Evolutionary conservation across 2,797 vertebrate genomes (phyloP), one percentile per base, ranked within the genome.

Genomic region (Erithacus rubecula): DNA sequence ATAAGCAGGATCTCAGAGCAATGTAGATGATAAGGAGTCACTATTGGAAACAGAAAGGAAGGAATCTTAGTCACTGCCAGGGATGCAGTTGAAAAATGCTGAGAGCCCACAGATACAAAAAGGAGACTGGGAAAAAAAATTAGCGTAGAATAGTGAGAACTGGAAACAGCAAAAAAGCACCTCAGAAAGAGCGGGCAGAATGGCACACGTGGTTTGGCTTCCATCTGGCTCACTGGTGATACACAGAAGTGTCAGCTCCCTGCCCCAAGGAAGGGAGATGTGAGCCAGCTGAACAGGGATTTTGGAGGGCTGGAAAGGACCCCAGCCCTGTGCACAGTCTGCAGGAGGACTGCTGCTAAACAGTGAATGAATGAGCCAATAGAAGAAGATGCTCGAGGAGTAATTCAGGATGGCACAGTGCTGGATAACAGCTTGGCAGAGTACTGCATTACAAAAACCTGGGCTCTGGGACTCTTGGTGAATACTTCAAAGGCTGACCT

Each of bases 121-220:
- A 67, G n/a, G 34, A 94, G 65, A 77, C 15, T 23, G 26, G 58
- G 56, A 90, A 90, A 87, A 90, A 90, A 84, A 71, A 27, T 5
- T 5, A 14, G 11, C 60, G 89, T 12, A 51, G 56, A 85, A 71
- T 83, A 67, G 16, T 41, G 36, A 46, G 64, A 62, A 90, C n/a
- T 36, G 36, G n/a, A 62, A 82, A 91, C 1, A 2, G 41, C 69
- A 89, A 37, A 63, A 82, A 79, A 60, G 49, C 47, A 87, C 52
- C 67, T 59, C 2, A 3, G 16, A 75, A 82, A 64, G 62, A 44
- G 27, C 0, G 0, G 26, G 67, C 56, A 94, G 60, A 63, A 69
- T 1, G 21, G 67, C 29, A 58, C 6, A 2, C 0, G 0, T 20
- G 59, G 56, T 56, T 87, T 64, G 36, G 44, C 69, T 49, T 82